These are phyloP conservation scores for Kryptolebias ocellatus DNA, from an alignment of 2,797 vertebrate species.

Conservation along the genomic window DNA sequence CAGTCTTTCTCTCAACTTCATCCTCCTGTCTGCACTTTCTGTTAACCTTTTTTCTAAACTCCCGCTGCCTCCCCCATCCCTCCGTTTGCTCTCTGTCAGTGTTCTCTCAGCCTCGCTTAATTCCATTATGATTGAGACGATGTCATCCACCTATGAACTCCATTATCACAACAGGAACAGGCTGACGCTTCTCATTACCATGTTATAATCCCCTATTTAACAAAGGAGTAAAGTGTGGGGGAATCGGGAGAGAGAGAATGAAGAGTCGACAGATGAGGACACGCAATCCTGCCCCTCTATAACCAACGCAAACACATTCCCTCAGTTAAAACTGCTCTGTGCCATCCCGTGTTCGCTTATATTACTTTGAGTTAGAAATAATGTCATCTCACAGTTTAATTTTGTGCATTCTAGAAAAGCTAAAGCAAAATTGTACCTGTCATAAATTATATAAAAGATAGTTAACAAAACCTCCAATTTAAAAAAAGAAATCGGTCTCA, in stretches of 20 bases:
- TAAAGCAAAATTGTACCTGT: not conserved
- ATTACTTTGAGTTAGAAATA: conserved; percentile 1
- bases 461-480: too few species aligned
- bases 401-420: not conserved
- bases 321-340: conserved; percentile 29
- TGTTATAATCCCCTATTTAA: conserved; percentile 78
- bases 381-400: not conserved
- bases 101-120: conserved; percentile 69
- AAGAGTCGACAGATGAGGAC: conserved; percentile 56
- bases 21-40: conserved; percentile 27
- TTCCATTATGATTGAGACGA: conserved; percentile 81
- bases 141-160: conserved; percentile 81
- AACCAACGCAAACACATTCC: conserved; percentile 38
- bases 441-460: too few species aligned
- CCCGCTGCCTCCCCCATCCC: not conserved
- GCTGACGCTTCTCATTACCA: conserved; percentile 79
- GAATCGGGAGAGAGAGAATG: conserved; percentile 25
- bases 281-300: conserved; percentile 39
- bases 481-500: too few species aligned
- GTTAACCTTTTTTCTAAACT: conserved; percentile 60
- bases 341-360: not conserved
- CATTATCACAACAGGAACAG: conserved; percentile 79
- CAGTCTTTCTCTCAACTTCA: conserved; percentile 29
- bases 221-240: conserved; percentile 59
- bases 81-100: conserved; percentile 36